Evolutionary conservation across 2,113 vertebrate genomes (phyloP), one percentile per base, ranked within the genome.

Genomic region (Mesembrinibis cayennensis): DNA sequence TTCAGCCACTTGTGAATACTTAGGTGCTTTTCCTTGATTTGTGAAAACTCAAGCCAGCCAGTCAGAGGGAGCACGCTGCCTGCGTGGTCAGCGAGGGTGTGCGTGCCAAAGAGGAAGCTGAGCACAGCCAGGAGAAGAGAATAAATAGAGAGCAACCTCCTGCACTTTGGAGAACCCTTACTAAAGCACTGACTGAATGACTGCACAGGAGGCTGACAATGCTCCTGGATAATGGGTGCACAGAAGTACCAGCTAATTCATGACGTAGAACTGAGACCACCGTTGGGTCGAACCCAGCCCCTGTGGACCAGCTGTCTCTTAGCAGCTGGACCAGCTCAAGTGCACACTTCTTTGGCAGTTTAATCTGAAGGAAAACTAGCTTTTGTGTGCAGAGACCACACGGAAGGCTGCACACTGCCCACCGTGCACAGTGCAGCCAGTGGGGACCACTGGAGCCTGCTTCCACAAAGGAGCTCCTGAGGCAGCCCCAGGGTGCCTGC

Each of bases 41-140:
- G 16, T 50, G 88, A 49, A 19, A 45, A 18, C 16, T 11, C 6
- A 11, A 13, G 30, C 3, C 16, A 14, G 40, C 13, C 38, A 26
- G 44, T 6, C 0, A 2, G 10, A 10, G 50, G 21, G 34, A 74
- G n/a, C 18, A 0, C 0, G 0, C 11, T 20, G n/a, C 4, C 11
- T 30, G 44, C 1, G 2, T 16, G 45, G 36, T 7, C 34, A 20
- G 52, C 4, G 22, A 47, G 53, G 27, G 13, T 58, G 10, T 10
- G 44, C 0, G 13, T 40, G 65, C 44, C 65, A 26, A 63, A 26
- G 26, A 25, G 26, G n/a, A 10, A 49, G 27, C 52, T 7, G 42
- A 20, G 42, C 1, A 3, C 27, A 20, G 21, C 7, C 34, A n/a
- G 50, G 40, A 53, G 40, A 36, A 36, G 40, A 16, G 32, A 36